These are phyloP conservation scores for Porphyrio hochstetteri DNA, from an alignment of 2,113 vertebrate genomes.

Conservation along the genomic window DNA sequence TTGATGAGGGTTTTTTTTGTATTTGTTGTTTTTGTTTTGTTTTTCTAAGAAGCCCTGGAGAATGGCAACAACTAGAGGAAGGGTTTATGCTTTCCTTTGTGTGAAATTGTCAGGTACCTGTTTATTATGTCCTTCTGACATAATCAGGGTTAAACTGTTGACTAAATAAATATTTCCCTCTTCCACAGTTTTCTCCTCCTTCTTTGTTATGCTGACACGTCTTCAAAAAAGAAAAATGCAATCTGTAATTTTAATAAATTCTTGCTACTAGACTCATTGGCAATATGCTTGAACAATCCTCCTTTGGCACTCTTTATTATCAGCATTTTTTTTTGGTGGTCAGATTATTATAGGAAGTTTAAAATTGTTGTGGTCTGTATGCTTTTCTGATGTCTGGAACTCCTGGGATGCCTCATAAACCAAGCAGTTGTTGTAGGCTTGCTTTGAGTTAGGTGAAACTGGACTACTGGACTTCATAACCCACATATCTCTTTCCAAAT, in stretches of 20 bases:
- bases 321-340: background rate
- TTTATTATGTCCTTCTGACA: background rate
- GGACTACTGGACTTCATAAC: background rate
- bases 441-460: background rate
- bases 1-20: background rate
- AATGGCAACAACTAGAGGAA: background rate
- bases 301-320: background rate
- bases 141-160: background rate
- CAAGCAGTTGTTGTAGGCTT: background rate
- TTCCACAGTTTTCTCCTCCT: background rate
- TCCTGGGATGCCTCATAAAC: background rate
- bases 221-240: background rate
- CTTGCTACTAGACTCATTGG: background rate
- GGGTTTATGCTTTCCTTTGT: background rate
- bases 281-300: background rate
- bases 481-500: background rate
- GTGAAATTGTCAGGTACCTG: background rate
- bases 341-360: background rate
- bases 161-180: background rate
- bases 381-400: background rate
- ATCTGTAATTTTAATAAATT: background rate
- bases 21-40: rapidly evolving
- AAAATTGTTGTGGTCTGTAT: background rate
- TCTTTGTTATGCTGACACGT: background rate
- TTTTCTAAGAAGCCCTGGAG: background rate